A percentile compares a stretch with the other conserved stretches of the same genome.
Evolutionary conservation across 2,113 vertebrate species (phyloP).

Genomic region (Phrynocephalus versicolor): DNA sequence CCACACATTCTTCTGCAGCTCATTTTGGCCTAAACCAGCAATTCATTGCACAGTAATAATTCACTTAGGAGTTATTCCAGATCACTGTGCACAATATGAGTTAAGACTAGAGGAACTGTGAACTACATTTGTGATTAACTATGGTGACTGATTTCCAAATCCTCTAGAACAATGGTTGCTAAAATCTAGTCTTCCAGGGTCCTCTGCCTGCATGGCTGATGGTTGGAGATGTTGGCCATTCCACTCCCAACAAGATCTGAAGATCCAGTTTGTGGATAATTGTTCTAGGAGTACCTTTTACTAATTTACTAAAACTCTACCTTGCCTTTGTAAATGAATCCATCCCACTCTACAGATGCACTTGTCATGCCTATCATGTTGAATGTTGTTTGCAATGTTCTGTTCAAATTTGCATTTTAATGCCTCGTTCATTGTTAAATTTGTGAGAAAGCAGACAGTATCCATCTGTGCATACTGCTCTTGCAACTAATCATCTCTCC

Average conservation of each 20-base stretch:
- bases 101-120: neutral
- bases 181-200: no score
- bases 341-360: neutral
- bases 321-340: neutral
- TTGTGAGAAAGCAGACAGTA: neutral
- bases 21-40: constrained; percentile 24
- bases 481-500: neutral
- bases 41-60: constrained; percentile 14
- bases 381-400: no score
- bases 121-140: neutral
- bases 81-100: constrained; percentile 12
- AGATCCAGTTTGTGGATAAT: no score
- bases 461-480: neutral
- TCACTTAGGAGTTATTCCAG: neutral
- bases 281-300: neutral
- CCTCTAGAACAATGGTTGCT: neutral
- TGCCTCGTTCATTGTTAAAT: neutral
- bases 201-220: no score
- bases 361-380: no score
- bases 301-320: neutral
- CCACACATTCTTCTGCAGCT: constrained; percentile 7
- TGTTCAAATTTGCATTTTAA: no score
- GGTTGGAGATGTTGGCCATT: no score
- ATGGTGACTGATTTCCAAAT: neutral
- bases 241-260: no score